Evolutionary conservation across 1,140 invertebrate genomes (phyloP).

Genomic region (Oryctes rhinoceros): DNA sequence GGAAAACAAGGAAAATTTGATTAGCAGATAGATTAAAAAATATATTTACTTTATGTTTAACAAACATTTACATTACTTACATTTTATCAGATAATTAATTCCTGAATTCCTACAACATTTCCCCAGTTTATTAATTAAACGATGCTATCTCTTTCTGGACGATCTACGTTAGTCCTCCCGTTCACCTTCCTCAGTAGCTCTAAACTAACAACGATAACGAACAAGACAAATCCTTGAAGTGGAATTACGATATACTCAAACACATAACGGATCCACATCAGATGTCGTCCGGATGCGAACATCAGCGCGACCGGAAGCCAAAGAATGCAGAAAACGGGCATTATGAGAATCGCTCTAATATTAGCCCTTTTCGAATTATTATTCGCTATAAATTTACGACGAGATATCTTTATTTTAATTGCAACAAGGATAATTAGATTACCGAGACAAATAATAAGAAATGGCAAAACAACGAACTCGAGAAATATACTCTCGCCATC

Average conservation of each 20-base stretch:
- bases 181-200: background rate
- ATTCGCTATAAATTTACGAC: background rate
- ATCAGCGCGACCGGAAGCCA: background rate
- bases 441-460: background rate
- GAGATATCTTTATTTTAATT: background rate
- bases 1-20: too few species aligned
- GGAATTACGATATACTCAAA: background rate
- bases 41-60: too few species aligned
- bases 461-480: background rate
- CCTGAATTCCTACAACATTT: too few species aligned
- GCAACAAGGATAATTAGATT: background rate
- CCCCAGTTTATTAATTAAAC: too few species aligned
- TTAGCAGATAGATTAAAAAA: too few species aligned
- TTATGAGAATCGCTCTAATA: background rate
- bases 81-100: too few species aligned
- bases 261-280: background rate
- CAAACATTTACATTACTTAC: too few species aligned
- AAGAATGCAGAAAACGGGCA: background rate
- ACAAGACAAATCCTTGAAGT: background rate
- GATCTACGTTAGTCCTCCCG: background rate
- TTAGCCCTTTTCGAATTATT: background rate
- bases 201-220: background rate
- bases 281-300: background rate
- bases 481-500: background rate
- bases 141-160: too few species aligned